These are phyloP conservation scores for Sebastes dallii DNA, from an alignment of 2,797 vertebrate genomes.

Conservation along the genomic window DNA sequence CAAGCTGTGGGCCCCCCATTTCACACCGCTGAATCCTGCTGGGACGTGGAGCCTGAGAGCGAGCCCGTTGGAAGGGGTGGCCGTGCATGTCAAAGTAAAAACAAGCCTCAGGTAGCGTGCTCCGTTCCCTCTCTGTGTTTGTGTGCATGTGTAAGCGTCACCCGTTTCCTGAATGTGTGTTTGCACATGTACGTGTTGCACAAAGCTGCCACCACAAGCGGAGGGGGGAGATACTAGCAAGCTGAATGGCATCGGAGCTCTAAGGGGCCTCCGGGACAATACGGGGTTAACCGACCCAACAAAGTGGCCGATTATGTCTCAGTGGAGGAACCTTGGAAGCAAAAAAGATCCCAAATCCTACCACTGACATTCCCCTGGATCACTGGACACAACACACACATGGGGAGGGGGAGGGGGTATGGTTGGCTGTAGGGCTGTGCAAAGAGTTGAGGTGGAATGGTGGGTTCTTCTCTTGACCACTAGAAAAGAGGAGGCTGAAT, in stretches of 20 bases:
- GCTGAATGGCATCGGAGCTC: slow-evolving; percentile 40
- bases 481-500: slow-evolving; percentile 63
- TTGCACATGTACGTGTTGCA: slow-evolving; percentile 19
- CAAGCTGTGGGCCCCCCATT: slow-evolving; percentile 73
- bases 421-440: slow-evolving; percentile 21
- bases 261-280: slow-evolving; percentile 60
- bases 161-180: slow-evolving; percentile 30
- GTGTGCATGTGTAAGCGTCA: slow-evolving; percentile 35
- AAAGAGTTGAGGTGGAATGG: slow-evolving; percentile 36
- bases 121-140: slow-evolving; percentile 8
- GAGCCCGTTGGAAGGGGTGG: slow-evolving; percentile 26
- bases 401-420: slow-evolving; percentile 13
- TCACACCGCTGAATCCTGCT: slow-evolving; percentile 74
- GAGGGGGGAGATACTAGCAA: neutral
- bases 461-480: slow-evolving; percentile 58
- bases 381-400: slow-evolving; percentile 62
- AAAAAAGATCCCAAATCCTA: slow-evolving; percentile 59
- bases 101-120: slow-evolving; percentile 52
- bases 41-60: slow-evolving; percentile 53
- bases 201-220: slow-evolving; percentile 22
- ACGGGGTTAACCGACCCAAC: slow-evolving; percentile 65
- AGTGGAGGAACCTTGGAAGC: slow-evolving; percentile 45
- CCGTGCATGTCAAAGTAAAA: slow-evolving; percentile 54
- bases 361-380: slow-evolving; percentile 54
- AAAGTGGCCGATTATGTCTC: slow-evolving; percentile 72